Evolutionary conservation across 1,140 invertebrate species (phyloP).

Genomic region (Calycopis cecrops): DNA sequence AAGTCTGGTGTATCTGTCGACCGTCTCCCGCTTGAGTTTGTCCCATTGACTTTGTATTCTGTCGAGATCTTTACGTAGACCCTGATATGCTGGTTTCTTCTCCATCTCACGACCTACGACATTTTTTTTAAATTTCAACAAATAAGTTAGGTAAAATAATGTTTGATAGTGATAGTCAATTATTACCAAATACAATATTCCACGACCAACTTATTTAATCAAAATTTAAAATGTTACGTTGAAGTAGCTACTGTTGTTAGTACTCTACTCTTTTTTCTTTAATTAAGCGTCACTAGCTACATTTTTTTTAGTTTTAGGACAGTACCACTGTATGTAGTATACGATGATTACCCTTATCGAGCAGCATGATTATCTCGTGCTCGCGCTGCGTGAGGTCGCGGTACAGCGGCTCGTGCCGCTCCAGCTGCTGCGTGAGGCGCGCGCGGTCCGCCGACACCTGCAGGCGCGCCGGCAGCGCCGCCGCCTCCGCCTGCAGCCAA

Average conservation of each 20-base stretch:
- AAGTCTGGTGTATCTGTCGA: slow-evolving; percentile 88
- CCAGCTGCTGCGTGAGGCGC: slow-evolving; percentile 89
- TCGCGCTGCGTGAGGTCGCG: slow-evolving; percentile 91
- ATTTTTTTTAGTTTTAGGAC: too few species aligned
- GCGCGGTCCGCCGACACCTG: slow-evolving; percentile 91
- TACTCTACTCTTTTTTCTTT: too few species aligned
- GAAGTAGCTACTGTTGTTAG: too few species aligned
- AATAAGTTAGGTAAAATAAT: too few species aligned
- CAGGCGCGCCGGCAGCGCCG: slow-evolving; percentile 83
- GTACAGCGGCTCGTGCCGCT: slow-evolving; percentile 92
- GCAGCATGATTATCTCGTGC: slow-evolving; percentile 94
- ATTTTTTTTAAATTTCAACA: neutral
- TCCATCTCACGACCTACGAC: slow-evolving; percentile 70
- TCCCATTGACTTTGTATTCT: slow-evolving; percentile 93
- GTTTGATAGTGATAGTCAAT: too few species aligned
- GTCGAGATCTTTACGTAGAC: slow-evolving; percentile 83
- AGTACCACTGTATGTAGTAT: too few species aligned
- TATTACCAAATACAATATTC: too few species aligned
- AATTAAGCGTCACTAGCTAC: too few species aligned
- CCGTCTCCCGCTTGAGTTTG: slow-evolving; percentile 88
- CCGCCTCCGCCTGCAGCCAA: slow-evolving; percentile 89
- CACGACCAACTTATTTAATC: too few species aligned
- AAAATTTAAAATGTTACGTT: too few species aligned
- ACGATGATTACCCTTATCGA: slow-evolving; percentile 87
- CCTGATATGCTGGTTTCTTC: slow-evolving; percentile 66